Evolutionary conservation across 23 tunicate genomes (phyloP), one percentile per base, ranked within the genome.

Genomic region (Styela clava): DNA sequence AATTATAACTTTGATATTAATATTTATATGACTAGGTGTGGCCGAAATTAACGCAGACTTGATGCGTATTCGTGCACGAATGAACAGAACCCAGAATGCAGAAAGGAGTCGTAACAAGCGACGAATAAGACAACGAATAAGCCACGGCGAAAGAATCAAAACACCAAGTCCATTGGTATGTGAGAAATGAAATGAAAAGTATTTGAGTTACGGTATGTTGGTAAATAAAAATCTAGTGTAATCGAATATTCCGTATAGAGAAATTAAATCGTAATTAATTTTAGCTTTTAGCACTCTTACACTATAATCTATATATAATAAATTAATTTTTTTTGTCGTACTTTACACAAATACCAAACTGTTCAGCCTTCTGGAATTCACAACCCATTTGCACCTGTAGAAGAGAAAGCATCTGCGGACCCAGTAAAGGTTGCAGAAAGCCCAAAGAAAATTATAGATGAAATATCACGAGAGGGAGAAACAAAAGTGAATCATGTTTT

Each of bases 101-200:
- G 77, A 71, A 29, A 71, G 77, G 34, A 71, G 16, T 33, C 77
- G 77, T 22, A 71, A 71, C 37, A 71, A 71, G 29, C 77, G 34
- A 5, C 77, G 35, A 21, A 33, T 71, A 7, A 24, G 31, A 65
- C 70, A 65, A 65, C 9, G 31, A 18, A 65, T 24, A 44, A 44
- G 9, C 9, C 9, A 44, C 9, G 12, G 12, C 7, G 9, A 44
- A 44, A 44, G 12, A 44, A 12, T 5, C 56, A 44, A 44, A 44
- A 44, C 56, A 5, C 56, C 56, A 44, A 44, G 56, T 44, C 56
- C 56, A 44, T 44, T 44, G 56, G 56, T 44, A 44, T 5, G 56
- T 7, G 56, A 44, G 7, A 12, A 44, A 7, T 44, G 12, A 44
- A 44, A 44, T 44, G n/a, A n/a, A n/a, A n/a, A n/a, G n/a, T n/a